Evolutionary conservation across 1,140 invertebrate species (phyloP).

Genomic region (Papilio polytes): DNA sequence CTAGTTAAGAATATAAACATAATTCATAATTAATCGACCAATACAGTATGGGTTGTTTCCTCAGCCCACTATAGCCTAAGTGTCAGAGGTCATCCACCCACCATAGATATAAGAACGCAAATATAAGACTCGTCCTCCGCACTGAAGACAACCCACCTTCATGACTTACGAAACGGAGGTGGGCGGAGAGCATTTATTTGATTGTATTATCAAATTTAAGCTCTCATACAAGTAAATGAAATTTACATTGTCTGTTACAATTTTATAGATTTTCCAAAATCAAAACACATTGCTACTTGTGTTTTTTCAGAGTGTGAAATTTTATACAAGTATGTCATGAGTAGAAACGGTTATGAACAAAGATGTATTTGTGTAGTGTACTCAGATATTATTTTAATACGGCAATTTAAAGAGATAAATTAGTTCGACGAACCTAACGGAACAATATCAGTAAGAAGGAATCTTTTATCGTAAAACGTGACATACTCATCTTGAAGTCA

Average conservation of each 20-base stretch:
- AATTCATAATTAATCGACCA: not conserved
- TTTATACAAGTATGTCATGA: not conserved
- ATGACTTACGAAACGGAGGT: not conserved
- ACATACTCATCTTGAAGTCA: constrained; percentile 8
- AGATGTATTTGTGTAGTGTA: not conserved
- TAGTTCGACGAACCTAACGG: not conserved
- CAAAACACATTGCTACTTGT: not conserved
- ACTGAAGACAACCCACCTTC: not conserved
- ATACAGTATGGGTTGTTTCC: not conserved
- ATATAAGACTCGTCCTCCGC: not conserved
- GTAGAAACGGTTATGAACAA: not conserved
- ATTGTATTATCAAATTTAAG: not conserved
- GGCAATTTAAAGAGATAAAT: not conserved
- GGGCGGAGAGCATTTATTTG: not conserved
- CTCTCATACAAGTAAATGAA: not conserved
- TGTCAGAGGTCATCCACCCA: constrained; percentile 1
- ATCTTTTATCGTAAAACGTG: constrained; percentile 10
- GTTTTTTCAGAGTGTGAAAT: not conserved
- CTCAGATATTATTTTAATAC: not conserved
- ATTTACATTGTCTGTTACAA: not conserved
- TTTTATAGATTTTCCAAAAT: not conserved
- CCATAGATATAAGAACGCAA: not conserved
- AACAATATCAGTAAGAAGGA: not conserved
- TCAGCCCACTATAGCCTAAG: not conserved
- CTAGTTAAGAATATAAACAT: not conserved